These are phyloP conservation scores for Tachina lurida DNA, from an alignment of 2,888 invertebrate genomes.

Conservation along the genomic window DNA sequence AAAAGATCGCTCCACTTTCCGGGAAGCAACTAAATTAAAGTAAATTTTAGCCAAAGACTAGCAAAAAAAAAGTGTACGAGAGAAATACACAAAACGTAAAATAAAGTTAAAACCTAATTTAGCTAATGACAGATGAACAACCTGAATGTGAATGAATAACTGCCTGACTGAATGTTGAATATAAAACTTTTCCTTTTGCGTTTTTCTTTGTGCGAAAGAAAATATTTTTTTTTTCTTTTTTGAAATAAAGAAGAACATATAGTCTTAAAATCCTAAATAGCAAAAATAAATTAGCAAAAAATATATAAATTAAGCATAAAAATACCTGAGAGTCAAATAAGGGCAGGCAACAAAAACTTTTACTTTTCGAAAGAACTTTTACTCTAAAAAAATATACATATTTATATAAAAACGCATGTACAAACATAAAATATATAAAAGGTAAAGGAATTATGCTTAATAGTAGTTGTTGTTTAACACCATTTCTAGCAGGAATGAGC, in stretches of 20 bases:
- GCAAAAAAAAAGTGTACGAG: constrained; percentile 17
- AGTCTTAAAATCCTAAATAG: constrained; percentile 61
- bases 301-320: constrained; percentile 56
- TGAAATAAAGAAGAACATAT: constrained; percentile 39
- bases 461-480: constrained; percentile 10
- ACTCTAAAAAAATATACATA: constrained; percentile 29
- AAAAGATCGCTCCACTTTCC: constrained; percentile 8
- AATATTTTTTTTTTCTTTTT: constrained; percentile 13
- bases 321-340: constrained; percentile 59
- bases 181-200: constrained; percentile 40
- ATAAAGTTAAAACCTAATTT: constrained; percentile 69
- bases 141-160: constrained; percentile 45
- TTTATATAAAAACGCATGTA: constrained; percentile 15
- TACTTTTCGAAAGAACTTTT: constrained; percentile 62
- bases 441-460: background rate
- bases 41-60: constrained; percentile 42
- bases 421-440: background rate
- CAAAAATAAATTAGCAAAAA: constrained; percentile 44
- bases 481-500: constrained; percentile 2
- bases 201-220: constrained; percentile 19
- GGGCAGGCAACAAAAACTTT: constrained; percentile 47
- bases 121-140: constrained; percentile 70
- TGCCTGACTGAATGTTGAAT: constrained; percentile 26
- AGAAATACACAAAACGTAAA: constrained; percentile 29
- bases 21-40: constrained; percentile 35